Percentiles rank a stretch among this genome's conserved stretches.
Conservation (phyloP, 2,888 invertebrate species). For the Tuta absoluta region DNA sequence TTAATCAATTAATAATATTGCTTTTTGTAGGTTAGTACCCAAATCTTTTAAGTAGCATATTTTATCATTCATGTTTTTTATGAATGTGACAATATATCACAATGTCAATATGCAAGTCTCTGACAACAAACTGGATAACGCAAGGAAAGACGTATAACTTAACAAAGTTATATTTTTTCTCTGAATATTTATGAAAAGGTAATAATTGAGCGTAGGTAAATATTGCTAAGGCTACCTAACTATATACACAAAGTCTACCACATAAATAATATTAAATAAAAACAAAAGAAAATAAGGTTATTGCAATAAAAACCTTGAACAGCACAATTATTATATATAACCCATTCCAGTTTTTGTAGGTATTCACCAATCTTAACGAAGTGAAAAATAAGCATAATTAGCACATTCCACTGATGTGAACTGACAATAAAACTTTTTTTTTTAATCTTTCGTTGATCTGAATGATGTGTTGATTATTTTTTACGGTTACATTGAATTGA, state of each 20-base stretch:
- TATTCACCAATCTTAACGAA: no score
- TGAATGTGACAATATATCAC: not conserved
- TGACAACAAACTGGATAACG: not conserved
- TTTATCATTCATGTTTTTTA: no score
- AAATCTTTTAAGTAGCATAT: no score
- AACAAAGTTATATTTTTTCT: not conserved
- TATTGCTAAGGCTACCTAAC: not conserved
- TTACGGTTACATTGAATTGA: no score
- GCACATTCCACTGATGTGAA: not conserved
- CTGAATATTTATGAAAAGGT: slow-evolving; percentile 23
- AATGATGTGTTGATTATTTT: no score
- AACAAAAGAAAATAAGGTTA: not conserved
- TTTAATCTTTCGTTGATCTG: no score
- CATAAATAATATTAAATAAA: slow-evolving; percentile 1
- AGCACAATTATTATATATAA: no score
- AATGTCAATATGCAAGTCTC: not conserved
- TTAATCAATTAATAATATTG: not conserved
- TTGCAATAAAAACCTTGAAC: no score
- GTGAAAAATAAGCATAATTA: not conserved
- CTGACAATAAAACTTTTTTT: no score
- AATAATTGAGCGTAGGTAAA: slow-evolving; percentile 28
- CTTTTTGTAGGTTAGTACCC: no score
- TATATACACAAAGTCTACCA: slow-evolving; percentile 10
- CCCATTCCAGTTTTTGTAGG: no score
- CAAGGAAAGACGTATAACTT: no score